Evolutionary conservation across 1,140 invertebrate species (phyloP), one percentile per base, ranked within the genome.

Genomic region (Apis laboriosa): DNA sequence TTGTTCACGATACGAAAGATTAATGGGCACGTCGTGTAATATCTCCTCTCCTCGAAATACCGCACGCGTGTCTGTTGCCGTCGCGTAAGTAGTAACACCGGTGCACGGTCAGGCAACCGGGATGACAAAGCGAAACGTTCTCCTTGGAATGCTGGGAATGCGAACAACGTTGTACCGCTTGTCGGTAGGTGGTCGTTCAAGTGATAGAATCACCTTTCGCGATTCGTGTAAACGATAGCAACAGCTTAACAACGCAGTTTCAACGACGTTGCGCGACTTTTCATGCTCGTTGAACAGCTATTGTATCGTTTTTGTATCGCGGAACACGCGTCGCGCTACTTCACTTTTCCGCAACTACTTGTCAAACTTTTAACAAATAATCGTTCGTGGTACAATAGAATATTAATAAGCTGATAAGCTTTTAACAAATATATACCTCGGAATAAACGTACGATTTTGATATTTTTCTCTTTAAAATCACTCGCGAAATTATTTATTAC

Each of bases 1-100:
- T 34, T 24, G 5, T 19, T 13, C 34, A 9, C 49, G 49, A 21
- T 13, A 53, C 8, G n/a, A 9, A 19, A 43, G 49, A 55, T 72
- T 21, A 28, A 19, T 28, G 17, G 15, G 1, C 21, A 11, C 17
- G 1, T 1, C 13, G 2, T 1, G n/a, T 0, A 3, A 9, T 19
- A 12, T 49, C 15, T 8, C n/a, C 17, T 3, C 15, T 24, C 8
- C 19, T 60, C 21, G 24, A 24, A 76, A 17, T 76, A 7, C 17
- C 19, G 5, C 60, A 15, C 70, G 60, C 55, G 28, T 19, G 17
- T 15, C 28, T 5, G 34, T 11, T 43, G 49, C 13, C 28, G 13
- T 7, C 15, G n/a, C 7, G 63, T 72, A 81, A 81, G 72, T 81
- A 64, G 79, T 53, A 75, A 58, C 55, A 11, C 34, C 8, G 34